These are phyloP conservation scores for Amphiprion ocellaris DNA, from an alignment of 2,113 vertebrate genomes.

Conservation along the genomic window DNA sequence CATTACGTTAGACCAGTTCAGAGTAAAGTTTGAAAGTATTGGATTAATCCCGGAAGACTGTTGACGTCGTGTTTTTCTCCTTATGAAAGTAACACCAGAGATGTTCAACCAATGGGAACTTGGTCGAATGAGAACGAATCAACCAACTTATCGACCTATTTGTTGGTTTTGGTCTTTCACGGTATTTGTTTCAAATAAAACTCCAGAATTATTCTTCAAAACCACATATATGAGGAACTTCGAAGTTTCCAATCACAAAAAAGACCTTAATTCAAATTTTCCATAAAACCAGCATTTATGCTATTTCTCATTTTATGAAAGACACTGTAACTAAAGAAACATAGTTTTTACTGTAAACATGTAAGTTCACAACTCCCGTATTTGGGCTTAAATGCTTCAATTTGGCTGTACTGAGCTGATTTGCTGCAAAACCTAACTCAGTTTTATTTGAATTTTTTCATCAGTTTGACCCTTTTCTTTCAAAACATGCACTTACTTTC, in stretches of 20 bases:
- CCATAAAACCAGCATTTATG: background rate
- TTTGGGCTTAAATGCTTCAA: background rate
- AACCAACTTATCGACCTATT: background rate
- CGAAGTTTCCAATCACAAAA: too few relatives aligned
- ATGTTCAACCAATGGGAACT: too few relatives aligned
- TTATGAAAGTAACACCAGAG: too few relatives aligned
- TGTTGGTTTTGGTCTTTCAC: slow-evolving; percentile 19
- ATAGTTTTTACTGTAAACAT: background rate
- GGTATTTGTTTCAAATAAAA: slow-evolving; percentile 21
- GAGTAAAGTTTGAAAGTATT: too few relatives aligned
- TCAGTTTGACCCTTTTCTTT: slow-evolving; percentile 6
- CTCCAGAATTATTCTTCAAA: background rate
- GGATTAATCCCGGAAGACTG: too few relatives aligned
- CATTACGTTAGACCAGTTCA: too few relatives aligned
- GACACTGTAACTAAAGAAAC: too few relatives aligned
- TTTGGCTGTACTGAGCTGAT: too few relatives aligned
- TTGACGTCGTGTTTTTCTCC: too few relatives aligned
- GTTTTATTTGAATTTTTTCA: background rate
- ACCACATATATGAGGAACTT: background rate
- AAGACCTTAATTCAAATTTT: background rate
- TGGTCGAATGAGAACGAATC: too few relatives aligned
- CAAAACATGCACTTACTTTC: slow-evolving; percentile 25
- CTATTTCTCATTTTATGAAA: background rate
- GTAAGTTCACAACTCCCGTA: background rate
- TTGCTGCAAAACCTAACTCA: background rate